Evolutionary conservation across 1,140 invertebrate genomes (phyloP), one percentile per base, ranked within the genome.

Genomic region (Zaprionus ghesquierei): DNA sequence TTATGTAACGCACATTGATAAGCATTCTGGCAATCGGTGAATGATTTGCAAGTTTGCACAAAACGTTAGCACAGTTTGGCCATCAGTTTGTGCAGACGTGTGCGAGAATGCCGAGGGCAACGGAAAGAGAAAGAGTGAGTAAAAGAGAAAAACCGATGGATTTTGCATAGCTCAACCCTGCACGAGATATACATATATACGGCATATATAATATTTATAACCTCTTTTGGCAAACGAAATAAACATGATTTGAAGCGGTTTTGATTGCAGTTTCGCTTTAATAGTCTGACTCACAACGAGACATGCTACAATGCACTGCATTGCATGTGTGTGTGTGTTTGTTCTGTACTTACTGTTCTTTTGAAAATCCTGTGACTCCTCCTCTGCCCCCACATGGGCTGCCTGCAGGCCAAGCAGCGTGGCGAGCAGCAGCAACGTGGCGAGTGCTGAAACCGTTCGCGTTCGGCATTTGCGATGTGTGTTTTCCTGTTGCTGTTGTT

Each of bases 311-410:
- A 18, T 44, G 15, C 41, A 3, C 38, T 38, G 35, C n/a, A n/a
- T n/a, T 41, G 5, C 3, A 3, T 38, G 8, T 15, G 2, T 35
- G 22, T 5, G 2, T 2, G 23, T 50, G 12, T 3, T 10, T 46
- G 44, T n/a, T n/a, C n/a, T n/a, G 68, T 77, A 91, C 90, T 91
- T 74, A 91, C 90, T 91, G 82, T 91, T 91, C 73, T 90, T 91
- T 78, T 91, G 90, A 78, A 91, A 91, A 31, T 91, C 89, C 81
- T 91, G 90, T 49, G 90, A 90, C 46, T 91, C 89, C 69, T 87
- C 82, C 62, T 86, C 84, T 31, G 82, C 82, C 18, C 23, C 60
- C 6, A 69, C 73, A 25, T 69, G 59, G 55, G 55, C 51, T 55
- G 68, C 62, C 61, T 72, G 74, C 72, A 79, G 73, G 68, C 72